These are phyloP conservation scores for Sapajus apella DNA, from an alignment of 2,113 vertebrate genomes.

Conservation along the genomic window DNA sequence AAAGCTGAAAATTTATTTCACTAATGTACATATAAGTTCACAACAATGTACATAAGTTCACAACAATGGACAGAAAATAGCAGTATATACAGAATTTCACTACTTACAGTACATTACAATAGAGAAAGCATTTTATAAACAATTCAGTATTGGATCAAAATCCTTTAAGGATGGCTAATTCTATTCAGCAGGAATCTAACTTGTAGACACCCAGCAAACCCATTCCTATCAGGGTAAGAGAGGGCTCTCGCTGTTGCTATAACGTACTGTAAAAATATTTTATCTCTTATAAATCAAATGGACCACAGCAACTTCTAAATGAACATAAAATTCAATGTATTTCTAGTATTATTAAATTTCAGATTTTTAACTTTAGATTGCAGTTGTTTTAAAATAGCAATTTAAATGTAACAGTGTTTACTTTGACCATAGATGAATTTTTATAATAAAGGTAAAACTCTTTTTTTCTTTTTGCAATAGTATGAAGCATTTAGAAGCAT, in stretches of 20 bases:
- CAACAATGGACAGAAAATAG: slow-evolving; percentile 78
- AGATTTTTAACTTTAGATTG: background rate
- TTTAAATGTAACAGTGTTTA: background rate
- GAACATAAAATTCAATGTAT: background rate
- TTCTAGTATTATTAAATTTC: background rate
- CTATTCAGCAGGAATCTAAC: background rate
- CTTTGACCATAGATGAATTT: background rate
- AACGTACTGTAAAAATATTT: background rate
- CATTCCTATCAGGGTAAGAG: background rate
- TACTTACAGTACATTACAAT: slow-evolving; percentile 76
- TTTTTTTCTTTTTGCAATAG: background rate
- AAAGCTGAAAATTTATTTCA: slow-evolving; percentile 83
- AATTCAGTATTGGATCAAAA: background rate
- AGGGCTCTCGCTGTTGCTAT: background rate
- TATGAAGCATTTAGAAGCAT: background rate
- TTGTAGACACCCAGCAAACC: background rate
- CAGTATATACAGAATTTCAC: slow-evolving; percentile 81
- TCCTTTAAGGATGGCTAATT: background rate
- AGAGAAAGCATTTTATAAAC: slow-evolving; percentile 38
- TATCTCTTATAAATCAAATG: background rate
- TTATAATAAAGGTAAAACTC: background rate
- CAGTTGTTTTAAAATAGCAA: background rate
- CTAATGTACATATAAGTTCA: slow-evolving; percentile 81
- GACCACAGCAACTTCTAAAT: background rate
- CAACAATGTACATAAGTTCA: slow-evolving; percentile 76